Conservation (phyloP, 2,113 vertebrate species). For the Dasyurus viverrinus region DNA sequence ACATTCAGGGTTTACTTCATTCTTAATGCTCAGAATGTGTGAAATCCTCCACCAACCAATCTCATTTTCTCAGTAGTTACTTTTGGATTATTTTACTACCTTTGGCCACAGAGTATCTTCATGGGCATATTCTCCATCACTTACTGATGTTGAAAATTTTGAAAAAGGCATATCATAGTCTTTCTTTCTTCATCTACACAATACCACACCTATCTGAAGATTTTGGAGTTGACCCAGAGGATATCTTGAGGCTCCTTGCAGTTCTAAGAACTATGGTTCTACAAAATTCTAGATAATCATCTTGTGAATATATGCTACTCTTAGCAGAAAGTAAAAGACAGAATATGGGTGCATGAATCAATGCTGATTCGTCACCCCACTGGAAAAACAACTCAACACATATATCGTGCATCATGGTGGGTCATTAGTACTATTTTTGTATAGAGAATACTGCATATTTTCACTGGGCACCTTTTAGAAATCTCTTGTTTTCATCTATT, state of each 20-base stretch:
- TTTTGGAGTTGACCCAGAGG: not conserved
- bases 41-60: not conserved
- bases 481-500: not conserved
- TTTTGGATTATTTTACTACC: not conserved
- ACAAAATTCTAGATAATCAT: not conserved
- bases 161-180: not conserved
- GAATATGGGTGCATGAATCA: not conserved
- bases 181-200: not conserved
- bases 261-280: not conserved
- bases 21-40: not conserved
- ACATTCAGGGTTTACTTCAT: not conserved
- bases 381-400: not conserved
- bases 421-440: not conserved
- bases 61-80: not conserved
- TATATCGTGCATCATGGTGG: not conserved
- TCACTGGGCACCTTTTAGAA: not conserved
- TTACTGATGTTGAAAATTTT: not conserved
- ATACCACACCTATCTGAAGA: not conserved
- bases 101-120: not conserved
- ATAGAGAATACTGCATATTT: not conserved
- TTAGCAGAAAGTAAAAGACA: not conserved
- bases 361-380: not conserved
- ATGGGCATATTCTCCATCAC: not conserved
- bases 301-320: not conserved
- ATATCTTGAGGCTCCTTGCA: not conserved